Evolutionary conservation across 2,113 vertebrate species (phyloP), one percentile per base, ranked within the genome.

Genomic region (Sapajus apella): DNA sequence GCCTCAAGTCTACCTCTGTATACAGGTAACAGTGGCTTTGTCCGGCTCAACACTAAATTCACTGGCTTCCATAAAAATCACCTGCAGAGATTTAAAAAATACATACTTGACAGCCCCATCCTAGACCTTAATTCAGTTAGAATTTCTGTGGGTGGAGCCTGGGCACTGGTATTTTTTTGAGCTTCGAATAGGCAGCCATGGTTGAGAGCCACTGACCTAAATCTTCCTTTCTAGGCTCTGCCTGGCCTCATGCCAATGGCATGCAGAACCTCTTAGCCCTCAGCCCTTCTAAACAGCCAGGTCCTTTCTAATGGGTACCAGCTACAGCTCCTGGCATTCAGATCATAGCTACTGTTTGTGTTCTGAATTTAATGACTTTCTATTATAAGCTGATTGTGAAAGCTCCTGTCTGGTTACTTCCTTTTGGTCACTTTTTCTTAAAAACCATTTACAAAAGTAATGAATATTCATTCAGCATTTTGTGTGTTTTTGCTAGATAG

Each of bases 191-290:
- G 14, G 50, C 80, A 96, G 58, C 80, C 55, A 61, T 79, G 72
- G 66, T 92, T 95, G 92, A 92, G 76, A 94, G 87, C 76, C 97
- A 88, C 90, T 95, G 90, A 96, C 92, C 95, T 96, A 91, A 94
- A 91, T 96, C 87, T 72, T 80, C 43, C 77, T 95, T 85, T 72
- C 52, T 82, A 21, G 58, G n/a, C 32, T 97, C 66, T 23, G 47
- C 23, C 64, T 93, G 94, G 87, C 87, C 79, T 90, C 66, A 27
- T 0, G 20, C 87, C 90, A 84, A 11, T 6, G 70, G 64, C 81
- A 37, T 50, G 27, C 32, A 52, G 77, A 50, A n/a, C 52, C 84
- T 72, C 79, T 47, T 32, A 17, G 25, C 66, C 75, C 70, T 95
- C 56, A 81, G 88, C 70, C 82, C 90, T 87, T 95, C 91, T 32